Base-by-base conservation (phyloP, 2,797 vertebrate species). In the Simalia tracyae region DNA sequence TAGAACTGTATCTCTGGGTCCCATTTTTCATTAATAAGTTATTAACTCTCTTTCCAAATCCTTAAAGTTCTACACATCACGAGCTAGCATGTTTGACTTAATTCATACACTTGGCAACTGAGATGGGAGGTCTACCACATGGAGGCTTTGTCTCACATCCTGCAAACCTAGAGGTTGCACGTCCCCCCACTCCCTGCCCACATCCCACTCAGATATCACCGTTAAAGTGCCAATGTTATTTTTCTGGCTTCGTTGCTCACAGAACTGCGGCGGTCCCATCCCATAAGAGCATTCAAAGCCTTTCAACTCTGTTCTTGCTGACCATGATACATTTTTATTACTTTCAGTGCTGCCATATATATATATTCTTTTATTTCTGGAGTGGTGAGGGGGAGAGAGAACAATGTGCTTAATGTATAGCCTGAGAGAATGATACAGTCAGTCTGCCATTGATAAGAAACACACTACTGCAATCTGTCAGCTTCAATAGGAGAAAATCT, bases 391-490 rank as follows among this genome's bases (percentile, higher is more conserved):
- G 46, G 54, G 59, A 46, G 56, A 91, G 15, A n/a, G 59, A 56
- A 90, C 84, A 84, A 50, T 0, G 0, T 9, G 1, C 24, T 89
- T 90, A 68, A 90, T 87, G 93, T 96, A 66, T 42, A 17, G 93
- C 89, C 93, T 94, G 88, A 93, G 88, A 95, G 92, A 92, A 81
- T 66, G 94, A 91, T 93, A 68, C 64, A 92, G 94, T 94, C 94
- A 46, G 95, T 87, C 89, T 93, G 93, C 94, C 96, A 94, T 96
- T 95, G 94, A 89, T 81, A 90, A 11, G 94, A 94, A 0, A 92
- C 95, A 91, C 94, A 93, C 94, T 95, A 96, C 96, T 96, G 95
- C 93, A 95, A 91, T 95, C 94, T 81, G n/a, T 90, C 91, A 54
- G 92, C 93, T 95, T 89, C 64, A 89, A 42, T 89, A 63, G 61